Evolutionary conservation across 2,888 invertebrate genomes (phyloP).

Genomic region (Agriopis leucophaearia): DNA sequence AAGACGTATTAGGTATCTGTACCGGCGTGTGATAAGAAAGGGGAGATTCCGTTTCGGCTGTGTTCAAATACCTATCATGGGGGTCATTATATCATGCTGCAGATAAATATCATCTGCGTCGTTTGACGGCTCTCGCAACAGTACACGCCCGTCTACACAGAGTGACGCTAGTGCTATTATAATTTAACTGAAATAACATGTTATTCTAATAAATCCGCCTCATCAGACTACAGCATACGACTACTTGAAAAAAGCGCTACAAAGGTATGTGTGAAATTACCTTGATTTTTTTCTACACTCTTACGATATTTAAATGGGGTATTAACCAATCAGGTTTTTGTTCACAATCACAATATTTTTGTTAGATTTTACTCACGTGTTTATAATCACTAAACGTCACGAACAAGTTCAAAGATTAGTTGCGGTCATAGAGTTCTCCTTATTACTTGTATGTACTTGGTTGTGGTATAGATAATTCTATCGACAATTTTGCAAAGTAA

Average conservation of each 20-base stretch:
- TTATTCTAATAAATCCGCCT: conserved; percentile 4
- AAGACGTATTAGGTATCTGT: not conserved
- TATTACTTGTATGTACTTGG: no score
- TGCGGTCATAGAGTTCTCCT: not conserved
- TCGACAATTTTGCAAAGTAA: no score
- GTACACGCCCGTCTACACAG: conserved; percentile 62
- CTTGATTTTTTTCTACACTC: not conserved
- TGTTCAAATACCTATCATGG: conserved; percentile 24
- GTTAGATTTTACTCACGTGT: conserved; percentile 1
- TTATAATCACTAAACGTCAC: conserved; percentile 6
- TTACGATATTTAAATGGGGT: conserved; percentile 5
- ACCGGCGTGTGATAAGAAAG: not conserved
- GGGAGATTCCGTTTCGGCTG: conserved; percentile 23
- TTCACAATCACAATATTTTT: conserved; percentile 9
- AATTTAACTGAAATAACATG: conserved; percentile 12
- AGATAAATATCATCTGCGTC: conserved; percentile 34
- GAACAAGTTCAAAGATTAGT: conserved; percentile 17
- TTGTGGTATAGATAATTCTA: no score
- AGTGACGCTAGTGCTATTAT: conserved; percentile 54
- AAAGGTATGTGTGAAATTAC: conserved; percentile 20
- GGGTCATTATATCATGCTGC: conserved; percentile 32
- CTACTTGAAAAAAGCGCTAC: not conserved
- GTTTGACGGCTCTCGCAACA: conserved; percentile 64
- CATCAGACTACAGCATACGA: not conserved
- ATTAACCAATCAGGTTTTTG: conserved; percentile 8